Base-by-base conservation (phyloP, 2,888 invertebrate species). In the Acleris literana region DNA sequence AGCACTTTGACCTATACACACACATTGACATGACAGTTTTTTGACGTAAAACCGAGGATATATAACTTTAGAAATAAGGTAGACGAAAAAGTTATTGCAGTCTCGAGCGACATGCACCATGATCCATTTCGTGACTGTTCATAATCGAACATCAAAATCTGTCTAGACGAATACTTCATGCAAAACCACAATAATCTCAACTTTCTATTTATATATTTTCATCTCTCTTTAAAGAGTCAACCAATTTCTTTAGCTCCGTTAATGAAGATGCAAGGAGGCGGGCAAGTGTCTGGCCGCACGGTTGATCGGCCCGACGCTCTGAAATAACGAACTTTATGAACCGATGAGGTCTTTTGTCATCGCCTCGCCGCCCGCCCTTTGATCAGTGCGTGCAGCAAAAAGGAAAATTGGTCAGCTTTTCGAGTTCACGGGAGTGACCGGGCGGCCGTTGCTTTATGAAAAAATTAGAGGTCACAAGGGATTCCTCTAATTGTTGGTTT, bases 341-440 rank as follows among this genome's bases (percentile, higher is more conserved):
- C 76, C 81, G 78, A 72, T 76, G 79, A 81, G 79, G 78, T 81
- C 81, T 82, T 82, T 79, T 77, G 80, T 81, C 81, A 76, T 76
- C 85, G 83, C 76, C 80, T 79, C 80, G 75, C 60, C 77, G 78
- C 69, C 69, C 79, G 73, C 73, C 83, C 89, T 90, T 90, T 90
- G 90, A 90, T 90, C 89, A 86, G 72, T 74, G 80, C 81, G 84
- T 78, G 82, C 81, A 81, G 83, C 83, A 84, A 86, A 85, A 87
- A 81, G 86, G 87, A 84, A 85, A 88, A 88, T 88, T 87, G 84
- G 87, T 82, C 79, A 81, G 82, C 79, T 84, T 86, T 86, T 83
- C 74, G 76, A 77, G 78, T 73, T 74, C 71, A 70, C 77, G 77
- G 76, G 78, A 77, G 74, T 82, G 79, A 77, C 74, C 76, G 79